Evolutionary conservation across 2,113 vertebrate species (phyloP).

Genomic region (Sprattus sprattus): DNA sequence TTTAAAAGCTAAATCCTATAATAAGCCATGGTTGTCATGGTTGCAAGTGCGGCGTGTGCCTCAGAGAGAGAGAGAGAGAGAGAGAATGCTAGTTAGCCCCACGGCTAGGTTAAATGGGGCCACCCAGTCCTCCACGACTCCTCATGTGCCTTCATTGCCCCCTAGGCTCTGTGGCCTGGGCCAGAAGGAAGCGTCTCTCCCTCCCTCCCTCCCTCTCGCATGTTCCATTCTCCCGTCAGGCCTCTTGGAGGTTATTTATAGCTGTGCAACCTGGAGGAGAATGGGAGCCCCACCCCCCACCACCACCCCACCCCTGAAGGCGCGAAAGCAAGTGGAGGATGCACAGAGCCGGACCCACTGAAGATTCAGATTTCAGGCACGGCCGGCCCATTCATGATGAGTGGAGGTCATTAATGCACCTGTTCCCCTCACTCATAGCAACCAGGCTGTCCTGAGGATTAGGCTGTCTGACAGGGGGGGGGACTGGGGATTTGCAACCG

Average conservation of each 20-base stretch:
- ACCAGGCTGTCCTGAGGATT: constrained; percentile 34
- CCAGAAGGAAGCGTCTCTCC: background rate
- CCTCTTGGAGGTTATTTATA: too few species aligned
- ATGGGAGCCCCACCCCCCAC: too few species aligned
- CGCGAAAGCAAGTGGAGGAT: background rate
- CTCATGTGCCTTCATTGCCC: background rate
- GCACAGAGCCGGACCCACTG: background rate
- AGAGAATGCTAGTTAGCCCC: background rate
- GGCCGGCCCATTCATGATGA: background rate
- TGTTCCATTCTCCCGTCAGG: background rate
- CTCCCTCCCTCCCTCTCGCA: background rate
- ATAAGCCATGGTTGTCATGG: constrained; percentile 20
- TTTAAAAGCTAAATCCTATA: background rate
- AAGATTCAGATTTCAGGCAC: background rate
- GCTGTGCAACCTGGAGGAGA: too few species aligned
- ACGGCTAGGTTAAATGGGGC: background rate
- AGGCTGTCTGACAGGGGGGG: constrained; percentile 15
- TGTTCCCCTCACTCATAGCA: background rate
- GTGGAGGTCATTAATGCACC: background rate
- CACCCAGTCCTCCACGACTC: background rate
- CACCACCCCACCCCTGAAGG: background rate
- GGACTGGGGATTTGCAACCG: constrained; percentile 32
- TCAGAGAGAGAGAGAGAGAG: background rate
- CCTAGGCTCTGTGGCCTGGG: background rate
- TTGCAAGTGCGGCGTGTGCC: background rate